These are phyloP conservation scores for Temnothorax nylanderi DNA, from an alignment of 1,140 invertebrate genomes.

Conservation along the genomic window DNA sequence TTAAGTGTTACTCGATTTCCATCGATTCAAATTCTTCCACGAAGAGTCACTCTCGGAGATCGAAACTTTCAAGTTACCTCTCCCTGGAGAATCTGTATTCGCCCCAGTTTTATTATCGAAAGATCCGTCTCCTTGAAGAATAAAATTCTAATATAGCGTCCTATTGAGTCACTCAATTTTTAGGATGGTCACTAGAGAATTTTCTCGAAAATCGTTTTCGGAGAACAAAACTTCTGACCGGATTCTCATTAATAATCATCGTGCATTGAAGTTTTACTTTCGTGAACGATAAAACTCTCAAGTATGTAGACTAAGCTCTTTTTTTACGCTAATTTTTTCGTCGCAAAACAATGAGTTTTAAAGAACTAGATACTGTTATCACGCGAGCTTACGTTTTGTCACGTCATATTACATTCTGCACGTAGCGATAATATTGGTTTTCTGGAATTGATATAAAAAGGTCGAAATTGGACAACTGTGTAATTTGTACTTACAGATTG, in stretches of 20 bases:
- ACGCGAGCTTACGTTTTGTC: background rate
- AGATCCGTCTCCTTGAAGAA: constrained; percentile 1
- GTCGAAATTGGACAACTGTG: background rate
- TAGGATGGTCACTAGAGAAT: constrained; percentile 16
- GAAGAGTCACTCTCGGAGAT: constrained; percentile 8
- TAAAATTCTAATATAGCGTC: constrained; percentile 8
- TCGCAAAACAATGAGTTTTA: background rate
- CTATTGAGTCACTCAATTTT: constrained; percentile 18
- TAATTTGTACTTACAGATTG: background rate
- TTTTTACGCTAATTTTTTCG: background rate
- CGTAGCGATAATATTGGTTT: constrained; percentile 16
- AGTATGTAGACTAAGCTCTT: background rate
- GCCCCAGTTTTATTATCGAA: constrained; percentile 45
- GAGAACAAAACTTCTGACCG: constrained; percentile 1
- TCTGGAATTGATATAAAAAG: constrained; percentile 8
- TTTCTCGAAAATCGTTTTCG: constrained; percentile 21
- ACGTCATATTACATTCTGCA: background rate
- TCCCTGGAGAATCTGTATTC: constrained; percentile 29
- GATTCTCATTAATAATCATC: constrained; percentile 24
- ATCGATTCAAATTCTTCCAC: constrained; percentile 2
- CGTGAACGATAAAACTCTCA: constrained; percentile 1
- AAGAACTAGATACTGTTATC: background rate
- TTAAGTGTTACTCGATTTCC: constrained; percentile 19
- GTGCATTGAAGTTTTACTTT: background rate
- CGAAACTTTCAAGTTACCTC: constrained; percentile 25